A percentile compares a stretch with the other conserved stretches of the same genome.
Evolutionary conservation across 2,888 invertebrate genomes (phyloP).

Genomic region (Acronicta leporina): DNA sequence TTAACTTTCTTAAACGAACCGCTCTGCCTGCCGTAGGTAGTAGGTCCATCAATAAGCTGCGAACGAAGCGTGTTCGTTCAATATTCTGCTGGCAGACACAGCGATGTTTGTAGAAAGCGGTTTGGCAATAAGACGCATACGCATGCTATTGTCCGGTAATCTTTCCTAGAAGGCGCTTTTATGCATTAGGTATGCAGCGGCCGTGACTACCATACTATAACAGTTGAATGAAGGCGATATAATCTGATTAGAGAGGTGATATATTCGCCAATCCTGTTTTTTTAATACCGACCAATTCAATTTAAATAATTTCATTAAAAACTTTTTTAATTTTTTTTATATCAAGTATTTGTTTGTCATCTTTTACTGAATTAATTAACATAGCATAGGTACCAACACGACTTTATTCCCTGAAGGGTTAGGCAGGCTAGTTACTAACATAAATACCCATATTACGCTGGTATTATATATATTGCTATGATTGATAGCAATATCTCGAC

Average conservation of each 20-base stretch:
- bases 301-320: neutral
- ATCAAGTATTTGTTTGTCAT: too few relatives aligned
- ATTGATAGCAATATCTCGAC: too few relatives aligned
- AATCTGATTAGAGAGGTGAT: slow-evolving; percentile 46
- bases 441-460: too few relatives aligned
- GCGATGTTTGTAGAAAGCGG: slow-evolving; percentile 86
- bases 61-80: slow-evolving; percentile 66
- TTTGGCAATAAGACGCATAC: slow-evolving; percentile 85
- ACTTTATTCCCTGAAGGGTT: too few relatives aligned
- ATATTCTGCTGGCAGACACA: slow-evolving; percentile 76
- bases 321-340: too few relatives aligned
- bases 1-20: slow-evolving; percentile 45
- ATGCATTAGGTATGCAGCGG: slow-evolving; percentile 75
- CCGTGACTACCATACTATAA: slow-evolving; percentile 77
- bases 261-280: slow-evolving; percentile 27
- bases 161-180: slow-evolving; percentile 85
- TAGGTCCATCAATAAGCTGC: slow-evolving; percentile 64
- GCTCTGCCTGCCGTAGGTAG: slow-evolving; percentile 31
- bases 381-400: too few relatives aligned
- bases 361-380: too few relatives aligned
- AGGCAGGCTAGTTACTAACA: too few relatives aligned
- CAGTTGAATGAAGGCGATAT: slow-evolving; percentile 39
- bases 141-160: slow-evolving; percentile 85
- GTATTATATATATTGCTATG: too few relatives aligned
- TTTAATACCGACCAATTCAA: slow-evolving; percentile 10